Percentiles rank a stretch among this genome's conserved stretches.
Evolutionary conservation across 2,797 vertebrate genomes (phyloP).

Genomic region (Distichodus sexfasciatus): DNA sequence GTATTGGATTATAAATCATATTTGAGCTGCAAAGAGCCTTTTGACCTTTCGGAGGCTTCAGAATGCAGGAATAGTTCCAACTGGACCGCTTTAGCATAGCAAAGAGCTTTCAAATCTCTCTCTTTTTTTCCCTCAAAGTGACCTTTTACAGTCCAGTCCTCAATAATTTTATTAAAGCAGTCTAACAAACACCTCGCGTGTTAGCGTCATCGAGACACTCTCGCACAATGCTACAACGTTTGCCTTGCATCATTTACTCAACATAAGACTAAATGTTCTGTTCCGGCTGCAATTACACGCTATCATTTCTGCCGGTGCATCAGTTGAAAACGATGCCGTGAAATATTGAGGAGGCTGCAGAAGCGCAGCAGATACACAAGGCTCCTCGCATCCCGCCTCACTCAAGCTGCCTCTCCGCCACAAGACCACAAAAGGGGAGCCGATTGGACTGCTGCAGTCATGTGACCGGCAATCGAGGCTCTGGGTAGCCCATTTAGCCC

Average conservation of each 20-base stretch:
- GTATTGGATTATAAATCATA: no score
- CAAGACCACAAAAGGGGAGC: background rate
- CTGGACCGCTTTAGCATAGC: background rate
- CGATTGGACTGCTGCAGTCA: constrained; percentile 41
- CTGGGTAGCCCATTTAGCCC: constrained; percentile 45
- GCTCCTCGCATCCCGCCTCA: constrained; percentile 27
- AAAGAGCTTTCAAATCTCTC: background rate
- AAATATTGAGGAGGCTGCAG: constrained; percentile 44
- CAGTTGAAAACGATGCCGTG: constrained; percentile 30
- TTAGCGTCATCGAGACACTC: background rate
- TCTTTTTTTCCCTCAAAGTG: no score
- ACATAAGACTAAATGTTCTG: background rate
- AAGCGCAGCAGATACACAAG: constrained; percentile 44
- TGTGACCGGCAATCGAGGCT: constrained; percentile 41
- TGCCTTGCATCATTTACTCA: constrained; percentile 1
- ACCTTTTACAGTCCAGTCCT: background rate
- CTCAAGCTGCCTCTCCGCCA: constrained; percentile 13
- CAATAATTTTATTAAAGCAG: background rate
- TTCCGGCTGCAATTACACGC: constrained; percentile 21
- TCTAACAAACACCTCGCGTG: constrained; percentile 3
- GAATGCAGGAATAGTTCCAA: background rate
- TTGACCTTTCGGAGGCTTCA: no score
- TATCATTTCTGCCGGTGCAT: background rate
- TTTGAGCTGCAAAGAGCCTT: no score
- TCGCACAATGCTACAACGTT: background rate